phyloP scores from a whole-genome alignment of 2,888 invertebrate genomes.

The Agrochola lychnidis region DNA sequence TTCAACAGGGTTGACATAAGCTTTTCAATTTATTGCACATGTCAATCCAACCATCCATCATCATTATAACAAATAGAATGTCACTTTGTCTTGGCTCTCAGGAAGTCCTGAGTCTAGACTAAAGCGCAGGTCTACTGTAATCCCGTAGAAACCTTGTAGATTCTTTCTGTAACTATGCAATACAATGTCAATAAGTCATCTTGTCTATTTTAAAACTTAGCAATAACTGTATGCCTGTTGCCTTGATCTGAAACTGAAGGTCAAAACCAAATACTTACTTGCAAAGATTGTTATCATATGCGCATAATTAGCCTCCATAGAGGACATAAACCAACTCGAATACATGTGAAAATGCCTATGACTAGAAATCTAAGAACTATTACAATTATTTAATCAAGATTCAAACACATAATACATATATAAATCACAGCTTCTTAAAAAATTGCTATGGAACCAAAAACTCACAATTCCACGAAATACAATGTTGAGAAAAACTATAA shows the following conservation, averaged over 20 bases:
- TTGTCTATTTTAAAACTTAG: background rate
- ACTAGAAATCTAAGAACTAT: background rate
- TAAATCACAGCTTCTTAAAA: too few species aligned
- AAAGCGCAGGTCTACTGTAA: too few species aligned
- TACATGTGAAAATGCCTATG: background rate
- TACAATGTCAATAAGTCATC: background rate
- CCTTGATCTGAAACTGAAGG: slow-evolving; percentile 20
- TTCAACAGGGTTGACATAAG: too few species aligned
- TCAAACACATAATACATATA: too few species aligned
- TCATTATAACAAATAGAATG: too few species aligned
- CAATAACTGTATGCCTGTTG: background rate
- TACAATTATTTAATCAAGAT: too few species aligned
- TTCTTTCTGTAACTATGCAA: background rate
- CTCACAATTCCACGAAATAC: too few species aligned
- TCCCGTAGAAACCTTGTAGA: background rate
- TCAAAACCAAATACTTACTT: background rate
- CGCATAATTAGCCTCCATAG: background rate
- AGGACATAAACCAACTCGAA: background rate
- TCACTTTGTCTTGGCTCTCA: too few species aligned
- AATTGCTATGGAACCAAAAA: too few species aligned
- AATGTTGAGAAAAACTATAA: background rate
- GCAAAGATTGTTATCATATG: background rate
- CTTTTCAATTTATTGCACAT: too few species aligned
- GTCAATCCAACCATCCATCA: too few species aligned
- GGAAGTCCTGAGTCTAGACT: too few species aligned